Evolutionary conservation across 2,888 invertebrate species (phyloP).

Genomic region (Drosophila hawaiiensis): DNA sequence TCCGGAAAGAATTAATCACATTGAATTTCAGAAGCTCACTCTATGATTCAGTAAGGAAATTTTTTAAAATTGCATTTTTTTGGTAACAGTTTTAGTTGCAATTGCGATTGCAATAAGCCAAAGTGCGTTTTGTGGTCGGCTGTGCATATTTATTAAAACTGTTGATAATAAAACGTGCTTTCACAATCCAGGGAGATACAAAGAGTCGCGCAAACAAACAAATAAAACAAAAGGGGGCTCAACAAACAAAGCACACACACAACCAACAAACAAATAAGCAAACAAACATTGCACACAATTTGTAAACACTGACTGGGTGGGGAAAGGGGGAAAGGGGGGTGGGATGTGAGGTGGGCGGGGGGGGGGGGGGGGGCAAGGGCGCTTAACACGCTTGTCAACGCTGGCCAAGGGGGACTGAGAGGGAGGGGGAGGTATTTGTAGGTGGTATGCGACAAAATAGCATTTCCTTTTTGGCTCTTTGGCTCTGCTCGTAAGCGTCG

Average conservation of each 20-base stretch:
- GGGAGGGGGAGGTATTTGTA: not conserved
- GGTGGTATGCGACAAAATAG: constrained; percentile 63
- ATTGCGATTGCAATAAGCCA: constrained; percentile 72
- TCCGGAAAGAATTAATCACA: not conserved
- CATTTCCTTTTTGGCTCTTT: constrained; percentile 71
- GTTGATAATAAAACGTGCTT: constrained; percentile 41
- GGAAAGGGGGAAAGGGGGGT: not conserved
- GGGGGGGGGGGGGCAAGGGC: constrained; percentile 3
- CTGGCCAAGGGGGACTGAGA: constrained; percentile 35
- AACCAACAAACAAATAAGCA: constrained; percentile 25
- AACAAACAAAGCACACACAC: constrained; percentile 2
- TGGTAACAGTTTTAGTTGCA: constrained; percentile 55
- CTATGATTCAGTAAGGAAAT: not conserved
- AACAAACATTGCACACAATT: constrained; percentile 63
- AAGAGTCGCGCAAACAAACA: constrained; percentile 8
- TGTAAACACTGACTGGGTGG: constrained; percentile 50
- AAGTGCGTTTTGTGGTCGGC: constrained; percentile 71
- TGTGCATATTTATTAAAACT: constrained; percentile 65
- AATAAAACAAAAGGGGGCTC: constrained; percentile 10
- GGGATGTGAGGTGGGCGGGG: no score
- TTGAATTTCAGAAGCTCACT: not conserved
- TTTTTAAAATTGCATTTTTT: not conserved
- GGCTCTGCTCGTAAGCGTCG: constrained; percentile 61
- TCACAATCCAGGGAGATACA: constrained; percentile 3
- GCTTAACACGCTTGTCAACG: constrained; percentile 70